Conservation (phyloP, 2,113 vertebrate genomes). For the Paradoxurus hermaphroditus region DNA sequence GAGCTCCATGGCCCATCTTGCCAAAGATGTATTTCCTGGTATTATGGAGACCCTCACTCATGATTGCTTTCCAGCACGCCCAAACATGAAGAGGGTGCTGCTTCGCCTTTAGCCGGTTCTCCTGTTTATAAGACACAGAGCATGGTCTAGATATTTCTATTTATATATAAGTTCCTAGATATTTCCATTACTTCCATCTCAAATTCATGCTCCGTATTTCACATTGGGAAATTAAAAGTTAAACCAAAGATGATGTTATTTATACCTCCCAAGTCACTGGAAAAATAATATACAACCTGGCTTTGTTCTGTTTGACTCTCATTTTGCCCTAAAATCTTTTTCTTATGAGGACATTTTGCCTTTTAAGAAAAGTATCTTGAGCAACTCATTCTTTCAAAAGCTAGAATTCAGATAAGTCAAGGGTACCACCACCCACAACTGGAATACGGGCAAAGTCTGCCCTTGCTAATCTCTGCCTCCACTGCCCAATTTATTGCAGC, state of each 20-base stretch:
- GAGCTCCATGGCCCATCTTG: not conserved
- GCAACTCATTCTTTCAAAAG: not conserved
- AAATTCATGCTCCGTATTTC: not conserved
- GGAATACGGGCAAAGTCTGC: not conserved
- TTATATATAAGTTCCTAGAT: not conserved
- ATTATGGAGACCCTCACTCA: fast-evolving
- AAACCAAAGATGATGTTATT: not conserved
- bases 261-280: not conserved
- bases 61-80: not conserved
- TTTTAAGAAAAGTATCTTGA: not conserved
- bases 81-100: not conserved
- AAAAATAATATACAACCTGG: not conserved
- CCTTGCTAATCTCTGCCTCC: not conserved
- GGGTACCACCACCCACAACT: not conserved
- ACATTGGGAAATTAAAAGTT: not conserved
- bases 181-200: not conserved
- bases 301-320: not conserved
- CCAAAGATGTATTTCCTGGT: not conserved
- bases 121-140: not conserved
- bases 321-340: not conserved
- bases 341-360: not conserved
- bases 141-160: not conserved
- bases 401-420: not conserved
- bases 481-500: not conserved
- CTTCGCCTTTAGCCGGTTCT: not conserved